Evolutionary conservation across 2,113 vertebrate species (phyloP), one percentile per base, ranked within the genome.

Genomic region (Willisornis vidua): DNA sequence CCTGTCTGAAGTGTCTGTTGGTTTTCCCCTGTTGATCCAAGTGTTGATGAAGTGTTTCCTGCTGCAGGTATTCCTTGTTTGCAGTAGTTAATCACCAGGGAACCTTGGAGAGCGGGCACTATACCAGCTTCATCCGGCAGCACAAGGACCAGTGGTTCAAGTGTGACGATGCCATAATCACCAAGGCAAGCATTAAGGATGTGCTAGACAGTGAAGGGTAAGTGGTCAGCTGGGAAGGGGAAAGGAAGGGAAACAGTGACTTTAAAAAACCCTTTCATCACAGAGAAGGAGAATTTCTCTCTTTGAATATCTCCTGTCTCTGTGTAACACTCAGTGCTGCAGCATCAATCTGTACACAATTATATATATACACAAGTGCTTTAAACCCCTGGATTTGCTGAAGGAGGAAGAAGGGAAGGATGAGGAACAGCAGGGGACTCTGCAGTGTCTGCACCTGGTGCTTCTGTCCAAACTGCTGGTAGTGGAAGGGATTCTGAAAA

Each of bases 91-190:
- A 99, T 98, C 99, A 99, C 97, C 99, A 99, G 97, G 99, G 99
- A 97, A 99, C 99, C 85, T 98, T 99, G 98, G 99, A 99, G 97
- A 99, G 99, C 3, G 99, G 99, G 92, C 99, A 99, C 97, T 99
- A 99, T 94, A 99, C 99, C 97, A 99, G 99, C 97, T 99, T 99
- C 97, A 99, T 99, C 98, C 98, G 99, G 85, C 99, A 99, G 98
- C 99, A 99, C 98, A 99, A 99, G 98, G 99, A 99, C 98, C 99
- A 99, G 98, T 99, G 99, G 99, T 99, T 99, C 98, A 99, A 99
- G 96, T 99, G 99, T 97, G 99, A 99, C 33, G 99, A 99, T 28
- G 99, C 99, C 96, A 99, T 99, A 97, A 99, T 99, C 98, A 99
- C 99, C 97, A 99, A 99, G 98, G 99, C 99, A 98, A 99, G 99